phyloP scores from a whole-genome alignment of 2,113 vertebrate genomes.

The Tenebrosternarchus preto region DNA sequence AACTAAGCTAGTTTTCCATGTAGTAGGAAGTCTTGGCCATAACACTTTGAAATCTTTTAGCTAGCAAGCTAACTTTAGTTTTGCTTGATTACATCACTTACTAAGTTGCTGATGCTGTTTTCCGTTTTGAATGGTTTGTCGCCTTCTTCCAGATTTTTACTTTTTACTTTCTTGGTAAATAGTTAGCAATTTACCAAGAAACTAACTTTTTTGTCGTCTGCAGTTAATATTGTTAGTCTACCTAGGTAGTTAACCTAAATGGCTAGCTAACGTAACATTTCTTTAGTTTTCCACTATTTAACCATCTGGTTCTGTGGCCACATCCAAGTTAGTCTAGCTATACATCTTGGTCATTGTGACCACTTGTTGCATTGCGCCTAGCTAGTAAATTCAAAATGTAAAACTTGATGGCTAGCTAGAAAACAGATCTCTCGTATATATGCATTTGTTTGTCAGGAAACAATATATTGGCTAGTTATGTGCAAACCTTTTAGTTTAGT shows the following conservation, averaged over 20 bases:
- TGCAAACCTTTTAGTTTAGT: not conserved
- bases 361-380: slow-evolving; percentile 6
- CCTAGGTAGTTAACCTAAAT: no score
- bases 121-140: not conserved
- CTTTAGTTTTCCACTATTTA: no score
- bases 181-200: not conserved
- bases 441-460: not conserved
- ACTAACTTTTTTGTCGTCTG: not conserved
- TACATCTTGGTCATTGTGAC: not conserved
- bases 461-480: no score
- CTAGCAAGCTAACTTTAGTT: not conserved
- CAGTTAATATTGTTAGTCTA: no score
- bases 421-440: no score
- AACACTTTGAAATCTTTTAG: not conserved
- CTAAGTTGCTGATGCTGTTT: not conserved
- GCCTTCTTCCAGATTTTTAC: not conserved
- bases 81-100: not conserved
- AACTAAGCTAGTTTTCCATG: not conserved
- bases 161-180: no score
- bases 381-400: no score
- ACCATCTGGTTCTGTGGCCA: no score
- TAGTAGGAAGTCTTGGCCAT: no score
- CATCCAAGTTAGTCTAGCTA: no score
- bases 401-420: no score
- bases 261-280: no score